Base-by-base conservation (phyloP, 2,797 vertebrate genomes). In the Pangasius macronema region DNA sequence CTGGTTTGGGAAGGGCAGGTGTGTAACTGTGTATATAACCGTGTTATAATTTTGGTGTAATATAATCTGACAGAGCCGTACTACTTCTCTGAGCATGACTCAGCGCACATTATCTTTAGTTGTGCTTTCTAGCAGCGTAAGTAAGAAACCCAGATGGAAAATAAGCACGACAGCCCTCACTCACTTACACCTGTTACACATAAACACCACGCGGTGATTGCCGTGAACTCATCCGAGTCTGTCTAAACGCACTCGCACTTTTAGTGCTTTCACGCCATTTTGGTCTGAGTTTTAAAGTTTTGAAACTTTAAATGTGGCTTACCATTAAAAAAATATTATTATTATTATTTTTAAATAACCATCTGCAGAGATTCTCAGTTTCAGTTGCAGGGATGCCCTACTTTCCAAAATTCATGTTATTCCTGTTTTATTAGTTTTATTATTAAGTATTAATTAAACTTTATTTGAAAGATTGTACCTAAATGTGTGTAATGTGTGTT, bases 1-100 rank as follows among this genome's bases (percentile, higher is more conserved):
- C 95, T 99, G 98, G 98, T 98, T 99, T 61, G 98, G 98, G 59
- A 99, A 99, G 90, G 98, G 98, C 91, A 97, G 97, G 98, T 99
- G 90, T 94, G 96, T 33, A 36, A 10, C 2, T 59, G 30, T 87
- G 7, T n/a, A 0, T 61, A 3, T 18, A 33, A 8, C 1, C 33
- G 14, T 30, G 14, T 30, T 46, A 22, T 46, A 46, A 46, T 49
- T 16, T 51, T 75, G 0, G n/a, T 2, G 16, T 49, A 49, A 72
- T 22, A 1, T 72, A 36, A 8, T 39, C 36, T 72, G 33, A 42
- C 18, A 20, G 33, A 39, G 18, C 13, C 2, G 0, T 27, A 6
- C 20, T 70, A 7, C 18, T 70, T 22, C 36, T 39, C 4, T 70
- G 24, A 20, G 16, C 68, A 6, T 8, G n/a, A 68, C 63, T 33